Percentiles rank a stretch among this genome's conserved stretches.
Conservation (phyloP, 2,888 invertebrate species). For the Drosophila setosimentum region DNA sequence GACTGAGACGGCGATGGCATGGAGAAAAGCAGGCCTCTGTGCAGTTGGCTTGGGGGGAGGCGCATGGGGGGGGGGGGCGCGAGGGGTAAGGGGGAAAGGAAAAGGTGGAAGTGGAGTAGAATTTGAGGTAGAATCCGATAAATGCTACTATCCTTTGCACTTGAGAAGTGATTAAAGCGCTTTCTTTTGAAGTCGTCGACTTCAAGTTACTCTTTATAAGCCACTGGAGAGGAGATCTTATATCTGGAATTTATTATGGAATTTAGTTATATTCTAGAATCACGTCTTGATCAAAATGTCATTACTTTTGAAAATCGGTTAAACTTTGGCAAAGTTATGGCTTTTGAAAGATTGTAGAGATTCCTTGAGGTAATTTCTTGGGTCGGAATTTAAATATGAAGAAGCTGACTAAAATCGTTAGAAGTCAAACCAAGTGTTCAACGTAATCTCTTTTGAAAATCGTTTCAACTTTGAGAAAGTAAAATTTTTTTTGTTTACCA, state of each 20-base stretch:
- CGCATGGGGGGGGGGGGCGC: fast-evolving
- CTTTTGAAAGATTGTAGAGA: too few species aligned
- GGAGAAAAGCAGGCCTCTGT: not conserved
- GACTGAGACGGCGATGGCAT: slow-evolving; percentile 4
- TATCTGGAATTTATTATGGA: not conserved
- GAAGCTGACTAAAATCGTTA: not conserved
- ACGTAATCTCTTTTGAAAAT: too few species aligned
- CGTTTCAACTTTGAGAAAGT: not conserved
- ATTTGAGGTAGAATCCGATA: not conserved
- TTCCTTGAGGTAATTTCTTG: not conserved
- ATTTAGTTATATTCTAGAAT: too few species aligned
- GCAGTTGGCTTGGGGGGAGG: too few species aligned
- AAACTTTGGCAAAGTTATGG: too few species aligned
- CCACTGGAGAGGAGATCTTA: too few species aligned
- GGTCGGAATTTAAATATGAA: not conserved
- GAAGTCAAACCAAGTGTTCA: too few species aligned
- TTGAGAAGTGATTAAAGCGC: slow-evolving; percentile 4
- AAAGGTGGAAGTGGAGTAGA: too few species aligned
- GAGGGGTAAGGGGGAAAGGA: too few species aligned
- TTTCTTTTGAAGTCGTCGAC: not conserved
- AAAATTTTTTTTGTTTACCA: too few species aligned
- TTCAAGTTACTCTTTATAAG: not conserved
- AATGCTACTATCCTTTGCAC: slow-evolving; percentile 9
- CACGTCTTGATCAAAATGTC: too few species aligned
- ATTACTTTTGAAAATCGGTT: too few species aligned